Percentiles rank a stretch among this genome's conserved stretches.
Evolutionary conservation across 2,797 vertebrate species (phyloP).

Genomic region (Eutrigla gurnardus): DNA sequence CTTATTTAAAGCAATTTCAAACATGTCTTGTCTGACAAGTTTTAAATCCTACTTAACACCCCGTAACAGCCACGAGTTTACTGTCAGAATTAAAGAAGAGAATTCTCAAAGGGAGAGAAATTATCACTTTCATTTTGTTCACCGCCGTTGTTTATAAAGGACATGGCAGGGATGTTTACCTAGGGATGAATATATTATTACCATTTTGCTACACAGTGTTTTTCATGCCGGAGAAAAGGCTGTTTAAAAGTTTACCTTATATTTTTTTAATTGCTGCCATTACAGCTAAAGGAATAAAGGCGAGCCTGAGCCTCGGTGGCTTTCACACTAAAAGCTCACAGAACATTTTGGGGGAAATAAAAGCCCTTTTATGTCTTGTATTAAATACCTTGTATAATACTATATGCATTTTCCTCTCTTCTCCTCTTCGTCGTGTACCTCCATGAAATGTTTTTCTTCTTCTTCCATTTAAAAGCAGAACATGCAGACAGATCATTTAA

Average conservation of each 20-base stretch:
- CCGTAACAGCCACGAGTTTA: conserved; percentile 89
- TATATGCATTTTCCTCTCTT: conserved; percentile 41
- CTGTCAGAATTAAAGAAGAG: conserved; percentile 90
- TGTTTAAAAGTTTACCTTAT: conserved; percentile 80
- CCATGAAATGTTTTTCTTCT: background rate
- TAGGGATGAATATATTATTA: conserved; percentile 88
- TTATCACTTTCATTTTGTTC: conserved; percentile 89
- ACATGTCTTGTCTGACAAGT: conserved; percentile 93
- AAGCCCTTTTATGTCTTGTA: conserved; percentile 58
- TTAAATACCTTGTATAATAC: conserved; percentile 44
- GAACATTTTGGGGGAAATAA: conserved; percentile 64
- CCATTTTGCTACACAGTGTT: conserved; percentile 81
- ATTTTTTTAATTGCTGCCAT: conserved; percentile 84
- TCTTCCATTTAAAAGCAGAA: background rate
- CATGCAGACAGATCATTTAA: conserved; percentile 3
- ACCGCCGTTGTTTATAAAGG: conserved; percentile 83
- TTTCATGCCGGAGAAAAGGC: conserved; percentile 79
- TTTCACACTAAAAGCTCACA: conserved; percentile 62
- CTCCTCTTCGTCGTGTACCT: conserved; percentile 18
- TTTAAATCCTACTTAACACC: conserved; percentile 92
- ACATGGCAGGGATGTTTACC: conserved; percentile 86
- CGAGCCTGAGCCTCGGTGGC: conserved; percentile 52
- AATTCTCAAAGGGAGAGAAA: conserved; percentile 87
- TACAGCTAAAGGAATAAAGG: conserved; percentile 76
- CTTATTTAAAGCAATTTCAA: conserved; percentile 93